Evolutionary conservation across 2,888 invertebrate species (phyloP), one percentile per base, ranked within the genome.

Genomic region (Pyrgus malvae): DNA sequence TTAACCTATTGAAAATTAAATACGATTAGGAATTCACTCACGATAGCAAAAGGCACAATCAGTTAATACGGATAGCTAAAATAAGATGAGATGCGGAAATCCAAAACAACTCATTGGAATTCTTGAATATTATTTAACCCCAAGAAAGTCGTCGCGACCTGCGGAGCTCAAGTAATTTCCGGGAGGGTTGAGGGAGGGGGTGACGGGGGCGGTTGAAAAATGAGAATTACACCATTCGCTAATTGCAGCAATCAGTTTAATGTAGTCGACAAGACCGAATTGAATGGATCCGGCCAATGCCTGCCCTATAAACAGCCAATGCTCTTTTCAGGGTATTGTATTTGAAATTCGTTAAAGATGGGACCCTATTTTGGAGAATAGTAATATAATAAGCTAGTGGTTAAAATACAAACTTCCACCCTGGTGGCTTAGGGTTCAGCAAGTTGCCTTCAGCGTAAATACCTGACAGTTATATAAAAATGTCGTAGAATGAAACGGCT

Each of bases 221-320:
- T 83, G 87, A 82, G 85, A 83, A 86, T 84, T 85, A 85, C 86
- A 84, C 83, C 87, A 86, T 84, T 82, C 87, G 76, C 86, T 89
- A 89, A 89, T 89, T 89, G 83, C 85, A 78, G 87, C 86, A 88
- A 89, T 89, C 87, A 87, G 81, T 87, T 82, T 87, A 87, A 89
- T 89, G 88, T 88, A 87, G 85, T 86, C 85, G 83, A 77, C 83
- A 78, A 80, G 79, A 78, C 80, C 74, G 71, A 77, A 79, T 78
- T 78, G 74, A 78, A 76, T 76, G 68, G 73, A 76, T 69, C 72
- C 72, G 67, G 74, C 78, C 74, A 74, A 76, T 76, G 76, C 75
- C 71, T 70, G 72, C 63, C 74, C 74, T 76, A 78, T 78, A 79
- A 80, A 80, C 76, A 76, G 69, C 70, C 63, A 69, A 19, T 51